A percentile compares a stretch with the other conserved stretches of the same genome.
These are phyloP conservation scores for Ambastaia sidthimunki DNA, from an alignment of 2,797 vertebrate genomes.

Conservation along the genomic window DNA sequence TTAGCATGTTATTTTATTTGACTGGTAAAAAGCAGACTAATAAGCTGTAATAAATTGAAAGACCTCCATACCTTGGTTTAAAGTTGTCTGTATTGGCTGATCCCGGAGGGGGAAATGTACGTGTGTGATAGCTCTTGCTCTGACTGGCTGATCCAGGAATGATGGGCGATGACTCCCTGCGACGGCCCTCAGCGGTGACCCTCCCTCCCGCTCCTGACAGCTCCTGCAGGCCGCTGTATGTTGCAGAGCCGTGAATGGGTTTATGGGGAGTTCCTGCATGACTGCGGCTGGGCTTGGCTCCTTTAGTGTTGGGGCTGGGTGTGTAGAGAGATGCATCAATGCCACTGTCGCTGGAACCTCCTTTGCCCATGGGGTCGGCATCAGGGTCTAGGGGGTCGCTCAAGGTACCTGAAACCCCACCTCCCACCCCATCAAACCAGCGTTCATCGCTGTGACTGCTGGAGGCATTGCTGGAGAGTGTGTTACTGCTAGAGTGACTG, in stretches of 20 bases:
- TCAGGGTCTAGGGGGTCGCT: slow-evolving; percentile 78
- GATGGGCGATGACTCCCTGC: slow-evolving; percentile 78
- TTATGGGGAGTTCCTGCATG: slow-evolving; percentile 71
- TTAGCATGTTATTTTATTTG: not conserved
- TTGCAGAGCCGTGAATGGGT: slow-evolving; percentile 70
- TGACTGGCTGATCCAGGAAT: slow-evolving; percentile 69
- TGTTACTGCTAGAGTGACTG: slow-evolving; percentile 95
- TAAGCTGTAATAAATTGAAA: no score
- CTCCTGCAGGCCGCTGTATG: slow-evolving; percentile 76
- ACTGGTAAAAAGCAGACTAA: not conserved
- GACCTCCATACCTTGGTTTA: slow-evolving; percentile 72
- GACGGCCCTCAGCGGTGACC: slow-evolving; percentile 62
- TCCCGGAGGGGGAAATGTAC: slow-evolving; percentile 79
- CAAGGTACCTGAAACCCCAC: slow-evolving; percentile 52
- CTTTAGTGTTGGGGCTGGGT: slow-evolving; percentile 70
- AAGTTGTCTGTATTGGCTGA: slow-evolving; percentile 71
- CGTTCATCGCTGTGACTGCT: slow-evolving; percentile 92
- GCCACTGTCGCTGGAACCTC: slow-evolving; percentile 89
- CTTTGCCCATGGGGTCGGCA: slow-evolving; percentile 82
- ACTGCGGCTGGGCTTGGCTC: slow-evolving; percentile 70
- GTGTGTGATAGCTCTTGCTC: slow-evolving; percentile 82
- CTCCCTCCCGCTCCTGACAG: slow-evolving; percentile 61
- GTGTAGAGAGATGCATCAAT: slow-evolving; percentile 85
- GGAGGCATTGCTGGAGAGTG: slow-evolving; percentile 91
- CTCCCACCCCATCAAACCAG: slow-evolving; percentile 84